Percentiles rank a stretch among this genome's conserved stretches.
Conservation (phyloP, 2,797 vertebrate species). For the Propithecus deckenii region DNA sequence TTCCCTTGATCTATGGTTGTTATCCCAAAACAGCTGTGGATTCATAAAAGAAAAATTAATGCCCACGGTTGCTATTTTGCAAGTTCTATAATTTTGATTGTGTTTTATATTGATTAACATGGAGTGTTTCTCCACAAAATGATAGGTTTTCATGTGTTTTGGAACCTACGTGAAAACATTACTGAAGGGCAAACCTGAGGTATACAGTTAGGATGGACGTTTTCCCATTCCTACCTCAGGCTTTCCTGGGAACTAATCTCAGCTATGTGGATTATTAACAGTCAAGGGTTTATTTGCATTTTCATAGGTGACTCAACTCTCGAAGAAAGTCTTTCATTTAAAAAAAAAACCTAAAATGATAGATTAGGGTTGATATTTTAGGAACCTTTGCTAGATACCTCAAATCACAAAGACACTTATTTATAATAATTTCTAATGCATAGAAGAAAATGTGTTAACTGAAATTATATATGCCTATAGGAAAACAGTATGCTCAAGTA, state of each 20-base stretch:
- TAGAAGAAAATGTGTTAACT: not conserved
- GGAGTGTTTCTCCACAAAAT: not conserved
- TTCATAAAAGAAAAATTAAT: conserved; percentile 31
- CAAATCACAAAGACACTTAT: not conserved
- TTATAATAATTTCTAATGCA: not conserved
- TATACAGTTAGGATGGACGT: no score
- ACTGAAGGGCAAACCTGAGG: not conserved
- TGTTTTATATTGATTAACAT: not conserved
- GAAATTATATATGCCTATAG: not conserved
- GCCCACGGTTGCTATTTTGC: not conserved
- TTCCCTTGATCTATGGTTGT: not conserved
- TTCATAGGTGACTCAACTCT: not conserved
- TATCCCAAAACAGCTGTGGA: not conserved
- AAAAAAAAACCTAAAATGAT: not conserved
- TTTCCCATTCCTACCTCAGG: not conserved
- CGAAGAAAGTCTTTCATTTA: not conserved
- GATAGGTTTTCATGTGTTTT: not conserved
- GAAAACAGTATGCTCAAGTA: not conserved
- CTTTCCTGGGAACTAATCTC: not conserved
- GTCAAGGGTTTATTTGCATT: not conserved
- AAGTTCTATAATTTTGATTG: not conserved
- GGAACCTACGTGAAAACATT: not conserved
- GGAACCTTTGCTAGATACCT: not conserved
- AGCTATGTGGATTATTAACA: not conserved
- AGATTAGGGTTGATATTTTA: not conserved